Percentiles rank a stretch among this genome's conserved stretches.
These are phyloP conservation scores for Himalopsyche kuldschensis DNA, from an alignment of 2,888 invertebrate genomes.

Conservation along the genomic window DNA sequence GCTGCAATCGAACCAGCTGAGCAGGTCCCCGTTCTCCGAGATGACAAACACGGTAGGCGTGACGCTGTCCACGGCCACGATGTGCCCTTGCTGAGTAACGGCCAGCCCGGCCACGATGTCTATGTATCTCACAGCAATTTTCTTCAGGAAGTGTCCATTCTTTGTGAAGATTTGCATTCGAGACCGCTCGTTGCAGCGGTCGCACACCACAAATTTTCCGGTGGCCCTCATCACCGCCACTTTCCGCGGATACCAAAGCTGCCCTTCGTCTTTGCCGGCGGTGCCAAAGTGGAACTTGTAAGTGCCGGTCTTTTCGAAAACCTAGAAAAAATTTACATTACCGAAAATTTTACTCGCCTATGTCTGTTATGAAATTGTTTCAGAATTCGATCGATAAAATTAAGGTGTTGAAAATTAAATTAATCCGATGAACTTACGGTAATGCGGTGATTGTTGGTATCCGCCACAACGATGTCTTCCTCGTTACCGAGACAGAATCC, in stretches of 20 bases:
- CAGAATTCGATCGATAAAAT: too few species aligned
- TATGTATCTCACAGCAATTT: slow-evolving; percentile 85
- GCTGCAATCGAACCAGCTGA: slow-evolving; percentile 97
- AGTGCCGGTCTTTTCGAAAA: slow-evolving; percentile 91
- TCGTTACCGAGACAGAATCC: slow-evolving; percentile 94
- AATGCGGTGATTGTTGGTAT: slow-evolving; percentile 95
- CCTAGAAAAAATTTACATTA: slow-evolving; percentile 53
- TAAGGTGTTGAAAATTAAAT: not conserved
- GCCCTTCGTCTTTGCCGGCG: slow-evolving; percentile 94
- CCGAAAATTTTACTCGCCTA: too few species aligned
- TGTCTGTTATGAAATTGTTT: too few species aligned
- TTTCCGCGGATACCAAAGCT: slow-evolving; percentile 96
- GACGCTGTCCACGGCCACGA: slow-evolving; percentile 96
- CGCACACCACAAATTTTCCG: slow-evolving; percentile 94
- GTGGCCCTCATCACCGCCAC: slow-evolving; percentile 87
- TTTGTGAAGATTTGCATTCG: slow-evolving; percentile 98
- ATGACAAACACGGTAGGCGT: slow-evolving; percentile 95
- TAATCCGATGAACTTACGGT: slow-evolving; percentile 61
- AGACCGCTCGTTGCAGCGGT: slow-evolving; percentile 93
- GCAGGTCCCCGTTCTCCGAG: slow-evolving; percentile 86
- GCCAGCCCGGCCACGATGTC: slow-evolving; percentile 93
- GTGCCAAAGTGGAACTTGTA: slow-evolving; percentile 94
- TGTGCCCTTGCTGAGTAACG: slow-evolving; percentile 88
- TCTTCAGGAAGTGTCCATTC: slow-evolving; percentile 92
- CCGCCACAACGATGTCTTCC: slow-evolving; percentile 95